Conservation (phyloP, 2,113 vertebrate species). For the Periophthalmus modestus region DNA sequence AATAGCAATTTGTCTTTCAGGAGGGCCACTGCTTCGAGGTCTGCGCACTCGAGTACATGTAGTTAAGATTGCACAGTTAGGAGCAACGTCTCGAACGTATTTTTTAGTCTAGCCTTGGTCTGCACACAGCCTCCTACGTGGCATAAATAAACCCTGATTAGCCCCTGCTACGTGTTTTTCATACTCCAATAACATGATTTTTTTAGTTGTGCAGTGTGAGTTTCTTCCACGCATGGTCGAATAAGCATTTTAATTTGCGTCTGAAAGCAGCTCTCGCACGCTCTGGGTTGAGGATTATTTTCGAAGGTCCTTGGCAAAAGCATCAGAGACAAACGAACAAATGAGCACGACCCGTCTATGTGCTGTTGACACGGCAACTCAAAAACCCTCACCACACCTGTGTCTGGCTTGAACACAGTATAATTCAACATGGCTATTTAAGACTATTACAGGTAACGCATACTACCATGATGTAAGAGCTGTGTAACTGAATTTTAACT, state of each 20-base stretch:
- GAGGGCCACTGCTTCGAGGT: too few species aligned
- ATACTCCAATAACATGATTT: slow-evolving; percentile 14
- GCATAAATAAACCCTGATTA: slow-evolving; percentile 37
- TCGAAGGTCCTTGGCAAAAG: slow-evolving; percentile 17
- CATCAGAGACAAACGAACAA: slow-evolving; percentile 43
- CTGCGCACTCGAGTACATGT: too few species aligned
- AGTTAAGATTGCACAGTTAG: not conserved
- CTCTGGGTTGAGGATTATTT: slow-evolving; percentile 19
- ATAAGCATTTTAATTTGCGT: slow-evolving; percentile 14
- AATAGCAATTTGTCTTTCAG: too few species aligned
- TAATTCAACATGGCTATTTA: not conserved
- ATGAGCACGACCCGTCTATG: slow-evolving; percentile 20
- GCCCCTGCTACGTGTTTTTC: slow-evolving; percentile 1
- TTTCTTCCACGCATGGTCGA: slow-evolving; percentile 11
- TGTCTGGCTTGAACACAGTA: slow-evolving; percentile 1
- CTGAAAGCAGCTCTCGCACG: slow-evolving; percentile 20
- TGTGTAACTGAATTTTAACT: too few species aligned
- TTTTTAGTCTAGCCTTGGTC: slow-evolving; percentile 27
- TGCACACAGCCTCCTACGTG: slow-evolving; percentile 30
- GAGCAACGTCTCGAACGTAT: not conserved
- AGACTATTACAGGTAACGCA: not conserved
- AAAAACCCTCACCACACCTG: slow-evolving; percentile 15
- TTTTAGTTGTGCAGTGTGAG: slow-evolving; percentile 5
- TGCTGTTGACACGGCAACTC: slow-evolving; percentile 9
- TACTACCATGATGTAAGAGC: too few species aligned